These are phyloP conservation scores for Yponomeuta sedellus DNA, from an alignment of 2,888 invertebrate genomes.

Conservation along the genomic window DNA sequence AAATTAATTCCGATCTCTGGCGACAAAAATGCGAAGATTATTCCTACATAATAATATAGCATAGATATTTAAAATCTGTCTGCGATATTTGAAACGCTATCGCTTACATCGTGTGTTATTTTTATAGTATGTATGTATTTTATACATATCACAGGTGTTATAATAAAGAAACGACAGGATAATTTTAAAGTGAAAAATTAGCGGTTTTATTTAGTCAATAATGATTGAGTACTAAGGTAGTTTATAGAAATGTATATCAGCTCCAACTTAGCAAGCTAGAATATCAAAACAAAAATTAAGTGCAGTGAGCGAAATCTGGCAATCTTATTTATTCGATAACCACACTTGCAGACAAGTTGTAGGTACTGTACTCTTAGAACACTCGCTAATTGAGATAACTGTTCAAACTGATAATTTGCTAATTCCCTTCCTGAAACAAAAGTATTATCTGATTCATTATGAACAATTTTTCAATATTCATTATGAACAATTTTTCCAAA, in stretches of 20 bases:
- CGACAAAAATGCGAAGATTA: background rate
- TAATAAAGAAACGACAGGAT: background rate
- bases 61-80: background rate
- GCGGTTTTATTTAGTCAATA: background rate
- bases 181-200: background rate
- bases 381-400: too few relatives aligned
- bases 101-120: constrained; percentile 1
- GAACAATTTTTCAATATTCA: too few relatives aligned
- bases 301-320: background rate
- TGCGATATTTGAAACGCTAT: background rate
- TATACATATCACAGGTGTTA: constrained; percentile 7
- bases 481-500: too few relatives aligned
- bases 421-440: too few relatives aligned
- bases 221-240: background rate
- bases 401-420: too few relatives aligned
- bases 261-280: constrained; percentile 13
- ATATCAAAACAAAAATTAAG: constrained; percentile 8
- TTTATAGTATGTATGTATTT: background rate
- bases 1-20: constrained; percentile 9
- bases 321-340: background rate
- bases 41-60: background rate
- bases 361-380: too few relatives aligned
- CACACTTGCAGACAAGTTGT: background rate
- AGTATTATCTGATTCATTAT: too few relatives aligned
- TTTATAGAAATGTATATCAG: constrained; percentile 9